Base-by-base conservation (phyloP, 2,888 invertebrate species). In the Pecten maximus region DNA sequence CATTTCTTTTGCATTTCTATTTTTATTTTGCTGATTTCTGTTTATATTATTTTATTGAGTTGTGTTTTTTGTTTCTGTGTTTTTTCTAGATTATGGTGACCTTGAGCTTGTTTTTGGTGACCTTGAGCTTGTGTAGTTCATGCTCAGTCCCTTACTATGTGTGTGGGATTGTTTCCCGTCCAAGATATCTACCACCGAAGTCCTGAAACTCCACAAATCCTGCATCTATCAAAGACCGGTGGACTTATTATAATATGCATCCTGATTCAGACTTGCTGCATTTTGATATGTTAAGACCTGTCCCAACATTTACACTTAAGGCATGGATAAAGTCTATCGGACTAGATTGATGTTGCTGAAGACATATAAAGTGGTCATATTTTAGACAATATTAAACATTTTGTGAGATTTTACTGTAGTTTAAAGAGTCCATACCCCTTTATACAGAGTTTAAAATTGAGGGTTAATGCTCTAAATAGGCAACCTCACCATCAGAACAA, bases 21-120 rank as follows among this genome's bases (percentile, higher is more conserved):
- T 40, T 50, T 40, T 16, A 54, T 88, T 44, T 88, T 74, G 74
- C 48, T 87, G 40, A 86, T 89, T 89, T 87, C 86, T 28, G 35
- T 35, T 40, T 89, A n/a, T 86, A 15, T 89, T 74, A n/a, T n/a
- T 40, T 87, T 89, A 23, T 39, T 87, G 40, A 87, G 44, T 87
- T 87, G 44, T 87, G 28, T 40, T 87, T 50, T 87, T 87, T 48
- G 89, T 89, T 54, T 87, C 54, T 90, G 87, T 87, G 87, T 87
- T 87, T 40, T 90, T 87, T 90, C 48, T 87, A 90, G 89, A 50
- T 87, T 90, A 87, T 90, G 87, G 87, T 88, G 88, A 87, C 60
- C 35, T 90, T 87, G 50, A 60, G 40, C 50, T 35, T 60, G 89
- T 89, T 48, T 40, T 23, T 60, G 54, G 54, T 40, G 48, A 50